phyloP scores from a whole-genome alignment of 2,888 invertebrate genomes.

The Pristionchus maxplancki region DNA sequence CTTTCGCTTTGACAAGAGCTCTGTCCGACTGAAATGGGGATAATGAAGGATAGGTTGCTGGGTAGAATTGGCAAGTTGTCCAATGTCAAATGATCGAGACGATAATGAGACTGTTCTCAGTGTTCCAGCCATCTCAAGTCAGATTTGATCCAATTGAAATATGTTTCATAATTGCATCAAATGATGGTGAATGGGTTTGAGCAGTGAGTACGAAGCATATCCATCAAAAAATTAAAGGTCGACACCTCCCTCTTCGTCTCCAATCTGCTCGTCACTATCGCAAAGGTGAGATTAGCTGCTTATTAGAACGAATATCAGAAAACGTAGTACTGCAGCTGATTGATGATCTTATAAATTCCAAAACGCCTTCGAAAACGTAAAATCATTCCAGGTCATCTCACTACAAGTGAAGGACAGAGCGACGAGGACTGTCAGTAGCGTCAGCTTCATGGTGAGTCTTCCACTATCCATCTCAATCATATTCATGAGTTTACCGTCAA shows the following conservation, averaged over 20 bases:
- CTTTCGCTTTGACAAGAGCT: neutral
- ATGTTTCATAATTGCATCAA: neutral
- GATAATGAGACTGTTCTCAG: neutral
- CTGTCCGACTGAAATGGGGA: neutral
- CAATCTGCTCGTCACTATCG: slow-evolving; percentile 72
- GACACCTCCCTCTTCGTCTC: slow-evolving; percentile 64
- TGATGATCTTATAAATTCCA: too few species aligned
- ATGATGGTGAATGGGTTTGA: neutral
- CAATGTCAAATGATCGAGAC: too few species aligned
- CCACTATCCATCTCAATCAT: too few species aligned
- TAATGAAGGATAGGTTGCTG: neutral
- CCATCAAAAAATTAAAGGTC: neutral
- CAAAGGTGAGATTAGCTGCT: slow-evolving; percentile 61
- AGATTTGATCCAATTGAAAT: neutral
- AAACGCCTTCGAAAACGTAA: too few species aligned
- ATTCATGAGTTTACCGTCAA: neutral
- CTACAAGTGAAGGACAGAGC: slow-evolving; percentile 74
- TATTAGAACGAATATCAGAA: too few species aligned
- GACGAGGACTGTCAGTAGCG: slow-evolving; percentile 68
- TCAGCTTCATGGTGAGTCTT: slow-evolving; percentile 63
- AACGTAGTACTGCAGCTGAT: too few species aligned
- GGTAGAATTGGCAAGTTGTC: too few species aligned
- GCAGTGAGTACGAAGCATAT: too few species aligned
- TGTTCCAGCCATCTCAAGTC: neutral
- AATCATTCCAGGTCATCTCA: slow-evolving; percentile 58